These are phyloP conservation scores for Chionodraco myersi DNA, from an alignment of 2,113 vertebrate genomes.

Conservation along the genomic window DNA sequence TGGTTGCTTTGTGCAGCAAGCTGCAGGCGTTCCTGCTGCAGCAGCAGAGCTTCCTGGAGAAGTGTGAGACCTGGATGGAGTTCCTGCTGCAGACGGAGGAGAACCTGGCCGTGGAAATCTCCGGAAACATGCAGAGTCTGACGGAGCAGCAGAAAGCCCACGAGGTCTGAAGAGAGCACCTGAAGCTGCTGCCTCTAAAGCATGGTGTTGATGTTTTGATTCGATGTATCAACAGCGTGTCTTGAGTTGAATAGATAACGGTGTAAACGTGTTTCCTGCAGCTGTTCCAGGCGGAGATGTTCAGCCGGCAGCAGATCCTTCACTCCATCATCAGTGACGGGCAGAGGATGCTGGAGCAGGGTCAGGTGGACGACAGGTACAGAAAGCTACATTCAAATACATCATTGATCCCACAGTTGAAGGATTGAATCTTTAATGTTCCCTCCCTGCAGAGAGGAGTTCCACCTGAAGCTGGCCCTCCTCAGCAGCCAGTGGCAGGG, in stretches of 20 bases:
- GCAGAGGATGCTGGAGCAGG: conserved; percentile 95
- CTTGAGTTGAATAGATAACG: no score
- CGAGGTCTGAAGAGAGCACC: conserved; percentile 82
- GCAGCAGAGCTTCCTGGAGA: conserved; percentile 98
- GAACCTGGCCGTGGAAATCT: conserved; percentile 93
- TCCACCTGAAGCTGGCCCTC: conserved; percentile 91
- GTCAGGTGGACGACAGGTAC: conserved; percentile 97
- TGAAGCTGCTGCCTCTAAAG: not conserved
- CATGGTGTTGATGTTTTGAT: no score
- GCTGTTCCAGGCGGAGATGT: conserved; percentile 99
- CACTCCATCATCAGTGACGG: conserved; percentile 97
- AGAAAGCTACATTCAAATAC: no score
- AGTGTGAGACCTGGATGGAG: conserved; percentile 99
- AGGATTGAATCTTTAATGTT: not conserved
- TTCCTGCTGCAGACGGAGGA: conserved; percentile 95
- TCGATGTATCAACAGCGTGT: no score
- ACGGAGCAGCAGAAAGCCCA: conserved; percentile 95
- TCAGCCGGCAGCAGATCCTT: conserved; percentile 98
- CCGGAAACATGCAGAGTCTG: conserved; percentile 93
- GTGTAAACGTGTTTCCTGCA: conserved; percentile 56
- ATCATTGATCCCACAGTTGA: no score
- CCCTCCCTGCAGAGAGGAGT: conserved; percentile 88
- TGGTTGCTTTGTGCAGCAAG: conserved; percentile 84
- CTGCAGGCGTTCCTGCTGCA: conserved; percentile 95
- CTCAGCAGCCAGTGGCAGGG: conserved; percentile 98